Evolutionary conservation across 2,888 invertebrate species (phyloP), one percentile per base, ranked within the genome.

Genomic region (Nemotelus pantherinus): DNA sequence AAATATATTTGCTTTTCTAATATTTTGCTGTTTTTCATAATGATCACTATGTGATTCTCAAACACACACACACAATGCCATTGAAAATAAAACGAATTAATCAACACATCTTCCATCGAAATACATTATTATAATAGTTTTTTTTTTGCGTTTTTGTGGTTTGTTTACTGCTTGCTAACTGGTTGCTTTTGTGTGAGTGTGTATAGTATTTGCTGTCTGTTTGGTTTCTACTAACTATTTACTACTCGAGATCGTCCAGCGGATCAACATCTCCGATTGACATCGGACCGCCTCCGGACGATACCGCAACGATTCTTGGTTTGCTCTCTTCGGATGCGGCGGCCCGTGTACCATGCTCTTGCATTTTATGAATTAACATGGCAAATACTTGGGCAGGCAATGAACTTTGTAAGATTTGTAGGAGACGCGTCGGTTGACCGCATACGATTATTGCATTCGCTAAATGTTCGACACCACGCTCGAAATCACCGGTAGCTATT

Each of bases 401-500:
- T 53, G 98, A 97, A 88, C 97, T 96, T 88, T 98, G 96, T 76
- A 99, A 90, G 79, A 87, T 85, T 83, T 87, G 87, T 72, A 87
- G 81, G 10, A 87, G 81, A 74, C 86, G 85, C 67, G 86, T 85
- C 45, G 87, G 87, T 81, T 99, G 97, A 9, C 97, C 98, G 85
- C 99, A 99, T 45, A 99, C 95, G 3, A 97, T 95, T n/a, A 99
- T 95, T 6, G 99, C 99, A 87, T 97, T 97, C 63, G 96, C 95
- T 82, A 99, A 91, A 89, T 99, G 99, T 86, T 98, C 97, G 72
- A 98, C 95, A 55, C 97, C 99, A 65, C 92, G 93, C 81, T 97
- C 95, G 79, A 95, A 87, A 84, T 96, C 94, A 10, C 96, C 96
- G n/a, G 91, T 91, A 10, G 93, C 93, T 82, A 98, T 88, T 80